Percentiles rank a stretch among this genome's conserved stretches.
Conservation (phyloP, 1,140 invertebrate genomes). For the Zaprionus tsacasi region DNA sequence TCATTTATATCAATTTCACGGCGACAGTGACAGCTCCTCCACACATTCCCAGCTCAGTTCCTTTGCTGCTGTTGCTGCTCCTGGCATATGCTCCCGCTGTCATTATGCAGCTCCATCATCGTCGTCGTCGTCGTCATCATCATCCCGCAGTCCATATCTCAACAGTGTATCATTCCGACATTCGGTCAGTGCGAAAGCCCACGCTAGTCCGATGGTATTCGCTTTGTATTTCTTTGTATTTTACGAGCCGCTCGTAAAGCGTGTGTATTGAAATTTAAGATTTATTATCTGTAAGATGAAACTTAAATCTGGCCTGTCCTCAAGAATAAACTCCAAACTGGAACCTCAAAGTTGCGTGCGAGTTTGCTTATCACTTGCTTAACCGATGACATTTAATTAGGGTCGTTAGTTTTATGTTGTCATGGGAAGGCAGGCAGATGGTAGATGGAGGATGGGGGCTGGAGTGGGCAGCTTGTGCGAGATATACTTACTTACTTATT, state of each 20-base stretch:
- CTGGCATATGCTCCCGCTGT: constrained; percentile 27
- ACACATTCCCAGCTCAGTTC: background rate
- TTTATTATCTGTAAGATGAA: constrained; percentile 73
- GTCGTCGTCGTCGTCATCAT: background rate
- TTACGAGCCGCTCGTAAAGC: constrained; percentile 74
- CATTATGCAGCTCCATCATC: constrained; percentile 60
- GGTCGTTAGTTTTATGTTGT: constrained; percentile 49
- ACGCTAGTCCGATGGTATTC: constrained; percentile 27
- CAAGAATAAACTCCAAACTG: background rate
- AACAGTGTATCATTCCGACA: constrained; percentile 56
- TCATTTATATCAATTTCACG: constrained; percentile 76
- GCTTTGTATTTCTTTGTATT: constrained; percentile 53
- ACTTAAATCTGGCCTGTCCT: constrained; percentile 59
- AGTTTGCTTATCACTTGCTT: constrained; percentile 65
- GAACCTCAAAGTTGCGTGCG: constrained; percentile 8
- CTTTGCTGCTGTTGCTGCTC: background rate
- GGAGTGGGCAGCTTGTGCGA: background rate
- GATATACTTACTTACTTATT: constrained; percentile 1
- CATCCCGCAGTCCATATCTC: constrained; percentile 7
- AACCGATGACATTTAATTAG: constrained; percentile 73
- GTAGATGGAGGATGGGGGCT: background rate
- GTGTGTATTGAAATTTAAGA: constrained; percentile 72
- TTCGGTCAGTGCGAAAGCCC: constrained; percentile 45
- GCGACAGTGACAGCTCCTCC: constrained; percentile 14
- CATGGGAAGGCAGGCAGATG: background rate